These are phyloP conservation scores for Pocillopora grandis DNA, from an alignment of 92 coral and sea anemone species.

Conservation along the genomic window DNA sequence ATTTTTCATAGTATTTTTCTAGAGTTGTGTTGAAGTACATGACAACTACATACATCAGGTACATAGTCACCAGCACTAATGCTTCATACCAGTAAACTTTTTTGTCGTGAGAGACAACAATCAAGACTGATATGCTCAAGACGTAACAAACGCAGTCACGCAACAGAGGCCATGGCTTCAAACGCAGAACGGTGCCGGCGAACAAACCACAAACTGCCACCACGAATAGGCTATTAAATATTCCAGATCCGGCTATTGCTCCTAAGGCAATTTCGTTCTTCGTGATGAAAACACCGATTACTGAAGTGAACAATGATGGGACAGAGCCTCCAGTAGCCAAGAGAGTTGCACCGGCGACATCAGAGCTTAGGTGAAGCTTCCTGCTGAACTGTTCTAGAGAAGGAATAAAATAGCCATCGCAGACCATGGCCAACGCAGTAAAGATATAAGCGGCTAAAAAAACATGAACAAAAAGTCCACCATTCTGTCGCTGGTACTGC, in stretches of 20 bases:
- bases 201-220: conserved; percentile 75
- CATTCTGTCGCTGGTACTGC: conserved; percentile 64
- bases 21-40: conserved; percentile 71
- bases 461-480: conserved; percentile 58
- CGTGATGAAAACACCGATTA: conserved; percentile 82
- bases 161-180: conserved; percentile 78
- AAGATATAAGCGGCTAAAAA: conserved; percentile 64
- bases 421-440: conserved; percentile 60
- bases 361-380: conserved; percentile 48
- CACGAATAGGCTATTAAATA: conserved; percentile 72
- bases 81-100: conserved; percentile 86
- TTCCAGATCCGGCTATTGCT: conserved; percentile 77
- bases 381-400: conserved; percentile 66
- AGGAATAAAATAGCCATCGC: conserved; percentile 84
- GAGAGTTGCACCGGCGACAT: conserved; percentile 86
- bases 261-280: conserved; percentile 83
- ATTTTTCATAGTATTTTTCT: conserved; percentile 29
- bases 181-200: conserved; percentile 55
- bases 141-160: conserved; percentile 70
- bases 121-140: conserved; percentile 64
- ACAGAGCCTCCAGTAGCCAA: conserved; percentile 88
- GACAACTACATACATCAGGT: conserved; percentile 59
- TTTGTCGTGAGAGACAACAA: conserved; percentile 64
- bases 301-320: conserved; percentile 77
- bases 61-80: conserved; percentile 61